Conservation (phyloP, 64 coral and sea anemone species). For the Catalaphyllia jardinei region DNA sequence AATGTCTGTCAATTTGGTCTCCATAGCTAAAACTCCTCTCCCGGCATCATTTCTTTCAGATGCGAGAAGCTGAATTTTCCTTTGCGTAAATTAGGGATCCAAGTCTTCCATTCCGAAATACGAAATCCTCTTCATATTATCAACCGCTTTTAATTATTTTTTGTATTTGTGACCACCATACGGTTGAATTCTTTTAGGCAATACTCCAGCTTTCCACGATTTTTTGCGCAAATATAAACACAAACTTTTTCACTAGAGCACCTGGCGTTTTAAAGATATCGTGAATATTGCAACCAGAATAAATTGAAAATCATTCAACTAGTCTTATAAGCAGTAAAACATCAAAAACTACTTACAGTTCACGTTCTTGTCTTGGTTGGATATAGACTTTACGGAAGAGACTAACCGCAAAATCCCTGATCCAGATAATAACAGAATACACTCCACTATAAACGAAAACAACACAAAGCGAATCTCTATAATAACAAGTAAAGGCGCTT, state of each 20-base stretch:
- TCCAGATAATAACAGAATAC: conserved; percentile 27
- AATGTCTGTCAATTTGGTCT: not conserved
- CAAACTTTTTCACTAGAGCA: conserved; percentile 7
- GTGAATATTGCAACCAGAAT: not conserved
- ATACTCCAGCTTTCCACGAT: no score
- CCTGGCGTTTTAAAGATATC: not conserved
- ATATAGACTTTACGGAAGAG: not conserved
- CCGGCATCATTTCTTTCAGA: not conserved
- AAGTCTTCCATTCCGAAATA: no score
- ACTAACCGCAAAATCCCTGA: not conserved
- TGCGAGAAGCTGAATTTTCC: no score
- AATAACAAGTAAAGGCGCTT: not conserved
- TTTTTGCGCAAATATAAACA: not conserved
- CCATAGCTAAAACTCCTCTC: not conserved
- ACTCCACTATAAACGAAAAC: not conserved
- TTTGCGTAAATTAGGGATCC: no score
- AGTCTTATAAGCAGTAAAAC: not conserved
- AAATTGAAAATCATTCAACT: not conserved
- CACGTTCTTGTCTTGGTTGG: not conserved
- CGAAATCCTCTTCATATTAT: no score
- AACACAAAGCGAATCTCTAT: conserved; percentile 12
- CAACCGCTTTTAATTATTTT: no score
- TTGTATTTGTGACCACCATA: no score
- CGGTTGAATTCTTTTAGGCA: no score
- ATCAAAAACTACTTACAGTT: not conserved